Evolutionary conservation across 1,140 invertebrate species (phyloP), one percentile per base, ranked within the genome.

Genomic region (Steinernema feltiae): DNA sequence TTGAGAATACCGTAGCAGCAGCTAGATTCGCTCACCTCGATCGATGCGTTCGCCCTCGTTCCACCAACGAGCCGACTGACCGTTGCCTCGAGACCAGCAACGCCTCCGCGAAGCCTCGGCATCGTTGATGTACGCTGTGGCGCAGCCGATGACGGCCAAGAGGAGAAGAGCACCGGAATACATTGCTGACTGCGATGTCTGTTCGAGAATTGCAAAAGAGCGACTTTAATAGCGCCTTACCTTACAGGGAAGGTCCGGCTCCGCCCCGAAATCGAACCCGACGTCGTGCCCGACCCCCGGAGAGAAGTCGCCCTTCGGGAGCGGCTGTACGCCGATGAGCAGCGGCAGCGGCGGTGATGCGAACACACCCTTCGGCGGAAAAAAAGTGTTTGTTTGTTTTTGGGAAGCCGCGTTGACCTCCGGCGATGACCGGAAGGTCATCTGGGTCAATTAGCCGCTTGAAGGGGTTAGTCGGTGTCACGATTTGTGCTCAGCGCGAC

Each of bases 71-170:
- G 79, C 79, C 1, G 79, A 18, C 3, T 41, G 32, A 24, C 72
- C 77, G 63, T 80, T 80, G 15, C 79, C 79, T 32, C 48, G 48
- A 30, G 78, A 76, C 79, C 79, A 80, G 30, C 79, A 80, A 21
- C 53, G 53, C 24, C 53, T 7, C 53, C 53, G 7, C 7, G 53
- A 63, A 3, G 24, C 15, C 7, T 63, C 3, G 53, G 12, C 53
- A 27, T 12, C 12, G 53, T 63, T 27, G 53, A 63, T 63, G 53
- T 63, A 63, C 7, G 7, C 53, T 15, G 24, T 15, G 24, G 53
- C 53, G 24, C 12, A 27, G 53, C 53, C 53, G 24, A 27, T 7
- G 53, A 63, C 12, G 53, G 53, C 53, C 24, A 63, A 63, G 53
- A 63, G 53, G 24, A 63, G 53, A 27, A 63, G 53, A 63, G 53